Percentiles rank a stretch among this genome's conserved stretches.
Conservation (phyloP, 2,113 vertebrate species). For the Sturnus vulgaris region DNA sequence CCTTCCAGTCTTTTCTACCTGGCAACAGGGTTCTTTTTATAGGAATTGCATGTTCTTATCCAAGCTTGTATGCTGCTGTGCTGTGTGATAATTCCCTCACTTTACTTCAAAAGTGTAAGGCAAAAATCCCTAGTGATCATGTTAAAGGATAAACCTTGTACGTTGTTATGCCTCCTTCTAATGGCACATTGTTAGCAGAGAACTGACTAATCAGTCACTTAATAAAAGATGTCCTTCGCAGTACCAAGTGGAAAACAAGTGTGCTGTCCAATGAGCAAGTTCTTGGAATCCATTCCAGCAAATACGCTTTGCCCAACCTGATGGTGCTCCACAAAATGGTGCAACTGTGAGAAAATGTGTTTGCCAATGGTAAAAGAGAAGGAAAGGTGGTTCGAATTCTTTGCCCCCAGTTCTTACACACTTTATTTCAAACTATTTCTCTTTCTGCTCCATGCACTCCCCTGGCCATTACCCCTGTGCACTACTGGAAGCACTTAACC, state of each 20-base stretch:
- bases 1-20: slow-evolving; percentile 3
- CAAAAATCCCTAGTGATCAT: background rate
- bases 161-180: background rate
- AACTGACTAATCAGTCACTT: background rate
- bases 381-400: background rate
- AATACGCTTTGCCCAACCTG: background rate
- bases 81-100: background rate
- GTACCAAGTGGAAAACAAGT: background rate
- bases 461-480: background rate
- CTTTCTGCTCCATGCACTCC: background rate
- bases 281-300: background rate
- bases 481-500: background rate
- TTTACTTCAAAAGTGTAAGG: background rate
- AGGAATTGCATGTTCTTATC: background rate
- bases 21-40: background rate
- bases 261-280: background rate
- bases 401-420: background rate
- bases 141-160: background rate
- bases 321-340: background rate
- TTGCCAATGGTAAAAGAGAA: background rate
- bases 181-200: background rate
- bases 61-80: background rate
- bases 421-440: background rate
- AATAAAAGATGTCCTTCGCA: background rate
- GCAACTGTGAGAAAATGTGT: background rate